These are phyloP conservation scores for Chironomus riparius DNA, from an alignment of 2,888 invertebrate genomes.

Conservation along the genomic window DNA sequence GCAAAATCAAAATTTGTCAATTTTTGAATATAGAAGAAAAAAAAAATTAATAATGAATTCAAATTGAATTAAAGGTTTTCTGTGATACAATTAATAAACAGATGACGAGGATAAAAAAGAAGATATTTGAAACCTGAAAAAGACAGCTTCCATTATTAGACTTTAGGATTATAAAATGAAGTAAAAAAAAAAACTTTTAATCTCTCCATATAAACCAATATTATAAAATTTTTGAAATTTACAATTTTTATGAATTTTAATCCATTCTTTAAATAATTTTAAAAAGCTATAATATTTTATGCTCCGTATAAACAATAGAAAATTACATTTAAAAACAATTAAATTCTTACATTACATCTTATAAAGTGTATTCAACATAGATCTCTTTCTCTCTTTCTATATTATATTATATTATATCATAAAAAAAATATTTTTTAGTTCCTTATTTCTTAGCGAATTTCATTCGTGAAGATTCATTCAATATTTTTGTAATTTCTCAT, in stretches of 20 bases:
- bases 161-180: background rate
- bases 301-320: background rate
- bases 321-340: background rate
- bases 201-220: background rate
- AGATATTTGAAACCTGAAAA: background rate
- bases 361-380: background rate
- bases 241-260: constrained; percentile 18
- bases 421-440: no score
- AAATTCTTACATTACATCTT: background rate
- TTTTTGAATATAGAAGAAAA: background rate
- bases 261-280: constrained; percentile 25
- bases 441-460: no score
- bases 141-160: background rate
- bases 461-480: no score
- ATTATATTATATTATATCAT: no score
- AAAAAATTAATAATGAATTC: background rate
- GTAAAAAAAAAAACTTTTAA: background rate
- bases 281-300: constrained; percentile 19
- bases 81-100: background rate
- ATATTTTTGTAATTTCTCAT: no score
- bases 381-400: background rate
- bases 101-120: background rate
- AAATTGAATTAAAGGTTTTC: background rate
- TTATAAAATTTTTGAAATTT: background rate
- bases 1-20: background rate